Conservation (phyloP, 2,113 vertebrate genomes). For the Centropus bengalensis region DNA sequence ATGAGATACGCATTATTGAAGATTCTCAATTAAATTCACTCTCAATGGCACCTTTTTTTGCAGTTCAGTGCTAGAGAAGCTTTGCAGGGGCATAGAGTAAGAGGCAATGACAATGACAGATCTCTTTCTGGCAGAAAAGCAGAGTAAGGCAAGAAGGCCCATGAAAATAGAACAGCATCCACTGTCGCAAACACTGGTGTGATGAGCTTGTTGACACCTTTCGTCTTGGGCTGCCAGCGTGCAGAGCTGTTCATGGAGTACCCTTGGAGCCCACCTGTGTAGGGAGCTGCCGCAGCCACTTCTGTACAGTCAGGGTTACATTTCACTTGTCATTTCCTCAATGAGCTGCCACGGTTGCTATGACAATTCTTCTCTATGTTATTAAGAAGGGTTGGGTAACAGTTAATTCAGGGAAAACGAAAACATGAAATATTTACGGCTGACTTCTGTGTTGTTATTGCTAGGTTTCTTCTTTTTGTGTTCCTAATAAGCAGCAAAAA, state of each 20-base stretch:
- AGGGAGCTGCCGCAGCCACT: not conserved
- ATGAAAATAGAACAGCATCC: not conserved
- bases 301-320: not conserved
- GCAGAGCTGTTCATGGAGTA: not conserved
- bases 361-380: slow-evolving; percentile 32
- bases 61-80: not conserved
- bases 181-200: not conserved
- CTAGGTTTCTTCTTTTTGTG: not conserved
- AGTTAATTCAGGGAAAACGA: slow-evolving; percentile 44
- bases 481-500: not conserved
- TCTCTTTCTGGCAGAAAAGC: not conserved
- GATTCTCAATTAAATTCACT: not conserved
- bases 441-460: not conserved
- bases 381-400: slow-evolving; percentile 31
- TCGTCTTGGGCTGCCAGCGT: not conserved
- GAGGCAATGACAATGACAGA: not conserved
- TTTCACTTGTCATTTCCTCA: not conserved
- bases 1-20: not conserved
- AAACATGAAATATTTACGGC: slow-evolving; percentile 26
- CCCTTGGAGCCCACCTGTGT: not conserved
- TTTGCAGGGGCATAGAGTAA: fast-evolving
- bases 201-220: not conserved
- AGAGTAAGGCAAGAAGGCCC: not conserved
- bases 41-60: not conserved
- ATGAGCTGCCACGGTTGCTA: not conserved